Percentiles rank a stretch among this genome's conserved stretches.
Evolutionary conservation across 2,888 invertebrate genomes (phyloP).

Genomic region (Eupithecia centaureata): DNA sequence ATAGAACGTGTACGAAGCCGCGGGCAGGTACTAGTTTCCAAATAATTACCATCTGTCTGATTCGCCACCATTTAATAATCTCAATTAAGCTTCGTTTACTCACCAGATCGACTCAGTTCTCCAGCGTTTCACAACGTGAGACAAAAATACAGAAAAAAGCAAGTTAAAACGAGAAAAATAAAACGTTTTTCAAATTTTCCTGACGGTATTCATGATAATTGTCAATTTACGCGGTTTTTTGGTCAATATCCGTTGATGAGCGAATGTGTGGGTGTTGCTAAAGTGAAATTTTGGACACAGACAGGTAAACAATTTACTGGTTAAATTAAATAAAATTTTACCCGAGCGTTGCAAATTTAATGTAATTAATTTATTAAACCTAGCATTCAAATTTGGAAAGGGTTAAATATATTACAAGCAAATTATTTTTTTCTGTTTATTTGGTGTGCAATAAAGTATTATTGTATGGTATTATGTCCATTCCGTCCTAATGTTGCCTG

Average conservation of each 20-base stretch:
- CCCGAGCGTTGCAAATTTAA: slow-evolving; percentile 1
- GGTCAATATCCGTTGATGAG: slow-evolving; percentile 3
- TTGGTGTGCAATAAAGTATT: no score
- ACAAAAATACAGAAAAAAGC: not conserved
- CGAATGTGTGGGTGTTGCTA: slow-evolving; percentile 7
- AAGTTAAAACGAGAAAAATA: slow-evolving; percentile 14
- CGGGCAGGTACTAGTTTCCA: no score
- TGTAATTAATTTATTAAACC: not conserved
- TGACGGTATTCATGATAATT: slow-evolving; percentile 12
- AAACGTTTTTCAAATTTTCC: slow-evolving; percentile 15
- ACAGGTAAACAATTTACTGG: not conserved
- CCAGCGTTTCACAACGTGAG: slow-evolving; percentile 19
- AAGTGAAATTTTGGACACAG: not conserved
- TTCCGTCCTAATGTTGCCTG: no score
- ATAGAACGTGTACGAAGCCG: no score
- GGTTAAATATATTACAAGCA: not conserved
- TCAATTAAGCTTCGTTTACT: slow-evolving; percentile 22
- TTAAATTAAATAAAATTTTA: not conserved
- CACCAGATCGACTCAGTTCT: slow-evolving; percentile 16
- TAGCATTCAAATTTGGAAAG: not conserved
- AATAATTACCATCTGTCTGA: not conserved
- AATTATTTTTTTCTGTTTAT: no score
- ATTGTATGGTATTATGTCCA: no score
- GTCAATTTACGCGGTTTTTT: slow-evolving; percentile 3
- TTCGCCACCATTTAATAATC: slow-evolving; percentile 20